phyloP scores from a whole-genome alignment of 2,113 vertebrate genomes.

The Philantomba maxwellii region DNA sequence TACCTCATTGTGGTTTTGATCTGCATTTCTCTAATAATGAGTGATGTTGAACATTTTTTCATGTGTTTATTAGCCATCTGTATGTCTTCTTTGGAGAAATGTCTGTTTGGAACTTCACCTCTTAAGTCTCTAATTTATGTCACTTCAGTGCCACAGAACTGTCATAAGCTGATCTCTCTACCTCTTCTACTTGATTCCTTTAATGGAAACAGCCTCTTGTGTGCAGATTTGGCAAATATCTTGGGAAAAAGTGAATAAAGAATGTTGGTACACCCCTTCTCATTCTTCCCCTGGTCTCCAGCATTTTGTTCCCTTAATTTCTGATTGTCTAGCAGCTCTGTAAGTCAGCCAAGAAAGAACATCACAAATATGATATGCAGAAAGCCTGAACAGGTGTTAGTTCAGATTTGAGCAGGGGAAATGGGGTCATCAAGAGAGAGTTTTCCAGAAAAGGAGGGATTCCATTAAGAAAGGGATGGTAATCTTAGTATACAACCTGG shows the following conservation, averaged over 20 bases:
- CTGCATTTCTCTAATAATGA: background rate
- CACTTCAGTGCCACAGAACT: background rate
- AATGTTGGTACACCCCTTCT: background rate
- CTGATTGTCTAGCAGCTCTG: background rate
- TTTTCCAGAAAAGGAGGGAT: background rate
- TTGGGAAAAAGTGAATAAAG: background rate
- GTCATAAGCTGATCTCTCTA: background rate
- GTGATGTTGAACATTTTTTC: background rate
- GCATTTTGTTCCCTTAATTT: constrained; percentile 17
- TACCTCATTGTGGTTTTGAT: background rate
- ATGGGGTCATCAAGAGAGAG: background rate
- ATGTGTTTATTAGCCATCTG: background rate
- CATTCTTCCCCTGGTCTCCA: background rate
- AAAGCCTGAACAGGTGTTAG: background rate
- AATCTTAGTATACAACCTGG: background rate
- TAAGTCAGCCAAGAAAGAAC: background rate
- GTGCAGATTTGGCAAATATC: background rate
- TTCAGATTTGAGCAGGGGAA: background rate
- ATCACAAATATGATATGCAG: background rate
- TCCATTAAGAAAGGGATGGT: background rate
- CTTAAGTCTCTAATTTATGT: constrained; percentile 32
- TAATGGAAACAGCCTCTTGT: background rate
- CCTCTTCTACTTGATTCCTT: background rate
- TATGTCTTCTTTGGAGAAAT: background rate
- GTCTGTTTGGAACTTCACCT: background rate